Conservation (phyloP, 2,797 vertebrate species). For the Tympanoctomys barrerae region DNA sequence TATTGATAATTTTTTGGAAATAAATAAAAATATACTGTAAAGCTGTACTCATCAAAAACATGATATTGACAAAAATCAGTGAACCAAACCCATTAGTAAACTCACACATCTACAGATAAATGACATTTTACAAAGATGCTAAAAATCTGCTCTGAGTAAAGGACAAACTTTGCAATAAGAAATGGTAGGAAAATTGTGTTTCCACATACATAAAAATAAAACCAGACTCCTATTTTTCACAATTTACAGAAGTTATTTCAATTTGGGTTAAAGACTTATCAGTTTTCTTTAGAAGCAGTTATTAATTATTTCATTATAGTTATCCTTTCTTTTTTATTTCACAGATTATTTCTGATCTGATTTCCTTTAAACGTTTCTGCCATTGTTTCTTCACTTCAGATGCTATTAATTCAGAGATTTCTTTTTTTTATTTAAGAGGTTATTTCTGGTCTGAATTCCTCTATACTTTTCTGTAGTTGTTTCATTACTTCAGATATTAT, state of each 20-base stretch:
- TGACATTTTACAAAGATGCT: neutral
- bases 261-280: neutral
- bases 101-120: too few species aligned
- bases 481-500: too few species aligned
- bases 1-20: neutral
- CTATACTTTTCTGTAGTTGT: too few species aligned
- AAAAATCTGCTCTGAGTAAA: neutral
- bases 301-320: too few species aligned
- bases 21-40: neutral
- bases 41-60: neutral
- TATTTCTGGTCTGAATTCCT: too few species aligned
- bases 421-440: too few species aligned
- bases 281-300: too few species aligned
- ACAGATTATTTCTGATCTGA: too few species aligned
- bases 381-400: too few species aligned
- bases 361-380: too few species aligned
- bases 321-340: too few species aligned
- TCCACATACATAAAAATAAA: neutral
- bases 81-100: neutral
- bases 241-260: neutral
- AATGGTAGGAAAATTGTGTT: neutral
- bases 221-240: neutral
- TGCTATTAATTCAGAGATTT: too few species aligned
- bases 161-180: neutral
- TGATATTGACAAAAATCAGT: neutral